Evolutionary conservation across 2,113 vertebrate species (phyloP), one percentile per base, ranked within the genome.

Genomic region (Jaculus jaculus): DNA sequence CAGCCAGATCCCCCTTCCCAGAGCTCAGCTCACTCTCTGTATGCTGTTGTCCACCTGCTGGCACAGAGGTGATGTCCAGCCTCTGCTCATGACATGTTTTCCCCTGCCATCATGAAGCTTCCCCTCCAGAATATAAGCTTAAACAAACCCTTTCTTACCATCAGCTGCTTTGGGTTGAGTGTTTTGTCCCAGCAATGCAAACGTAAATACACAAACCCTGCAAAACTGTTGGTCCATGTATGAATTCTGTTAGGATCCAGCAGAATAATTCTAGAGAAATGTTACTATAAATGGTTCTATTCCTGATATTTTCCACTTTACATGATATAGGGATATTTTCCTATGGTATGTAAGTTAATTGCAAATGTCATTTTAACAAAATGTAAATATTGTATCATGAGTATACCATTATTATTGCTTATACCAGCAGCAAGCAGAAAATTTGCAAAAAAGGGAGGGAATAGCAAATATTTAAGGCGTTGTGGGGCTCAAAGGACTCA

Each of bases 181-280:
- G 42, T 47, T 47, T 47, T 47, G 42, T 47, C 42, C 42, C 42
- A 47, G 42, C 42, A 47, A 47, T 47, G 42, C 42, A 47, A 47
- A 47, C 5, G 42, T 47, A 47, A 47, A 47, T 47, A 47, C 42
- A 47, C 5, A 5, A 47, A 47, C 42, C 8, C 42, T 47, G 42
- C 42, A 47, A 47, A 23, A 18, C 82, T 47, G 87, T 95, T 65
- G n/a, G 28, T 92, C 47, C 88, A 8, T 83, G 15, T 79, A 30
- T 94, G 58, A 85, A 60, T 92, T 88, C 30, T 82, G 77, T 87
- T 92, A 80, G 37, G 89, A 88, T 26, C 23, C 42, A 87, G 88
- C 5, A 74, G 66, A 92, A 60, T 79, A 68, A 37, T 72, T 30
- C 51, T 95, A 80, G 18, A 8, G 54, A 12, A 93, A 79, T 34